Evolutionary conservation across 2,797 vertebrate species (phyloP).

Genomic region (Rhabdophis nuchalis): DNA sequence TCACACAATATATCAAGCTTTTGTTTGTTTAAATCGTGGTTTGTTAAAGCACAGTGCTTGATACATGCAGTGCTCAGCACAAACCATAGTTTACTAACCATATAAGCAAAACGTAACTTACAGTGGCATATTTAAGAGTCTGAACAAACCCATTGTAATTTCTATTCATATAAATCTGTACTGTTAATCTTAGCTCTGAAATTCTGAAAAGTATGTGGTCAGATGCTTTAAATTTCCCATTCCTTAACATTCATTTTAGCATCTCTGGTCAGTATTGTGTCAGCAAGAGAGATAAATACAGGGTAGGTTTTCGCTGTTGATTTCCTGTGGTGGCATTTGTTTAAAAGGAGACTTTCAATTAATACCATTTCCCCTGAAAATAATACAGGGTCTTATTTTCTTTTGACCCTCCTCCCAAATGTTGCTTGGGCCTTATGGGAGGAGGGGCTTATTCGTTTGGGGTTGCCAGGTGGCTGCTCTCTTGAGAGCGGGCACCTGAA

Average conservation of each 20-base stretch:
- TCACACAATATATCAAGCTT: not conserved
- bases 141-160: not conserved
- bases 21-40: not conserved
- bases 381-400: too few species aligned
- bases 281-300: not conserved
- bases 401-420: too few species aligned
- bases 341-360: not conserved
- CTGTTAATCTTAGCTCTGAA: not conserved
- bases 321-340: not conserved
- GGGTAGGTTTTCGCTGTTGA: not conserved
- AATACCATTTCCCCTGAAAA: too few species aligned
- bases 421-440: too few species aligned
- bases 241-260: not conserved
- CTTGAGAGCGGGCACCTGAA: too few species aligned
- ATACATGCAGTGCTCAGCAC: not conserved
- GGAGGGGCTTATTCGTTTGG: too few species aligned
- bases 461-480: too few species aligned
- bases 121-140: not conserved
- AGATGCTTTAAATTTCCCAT: not conserved
- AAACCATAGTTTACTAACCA: not conserved
- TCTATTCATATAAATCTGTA: not conserved
- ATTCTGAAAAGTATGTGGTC: not conserved
- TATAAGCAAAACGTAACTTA: not conserved
- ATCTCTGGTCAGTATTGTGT: not conserved
- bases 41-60: not conserved